Conservation (phyloP, 2,888 invertebrate species). For the Elegia similella region DNA sequence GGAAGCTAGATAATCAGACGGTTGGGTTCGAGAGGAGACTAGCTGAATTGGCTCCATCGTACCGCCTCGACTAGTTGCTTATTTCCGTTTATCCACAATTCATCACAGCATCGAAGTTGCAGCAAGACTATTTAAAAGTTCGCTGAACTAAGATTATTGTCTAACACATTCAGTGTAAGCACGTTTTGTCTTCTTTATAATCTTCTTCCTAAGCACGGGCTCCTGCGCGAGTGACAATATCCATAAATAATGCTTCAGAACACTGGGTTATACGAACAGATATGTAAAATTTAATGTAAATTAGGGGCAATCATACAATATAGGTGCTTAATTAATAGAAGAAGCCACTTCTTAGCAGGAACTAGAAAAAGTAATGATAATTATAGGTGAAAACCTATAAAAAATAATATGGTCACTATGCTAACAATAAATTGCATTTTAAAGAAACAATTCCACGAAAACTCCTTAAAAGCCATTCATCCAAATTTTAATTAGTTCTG, state of each 20-base stretch:
- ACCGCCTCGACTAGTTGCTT: conserved; percentile 55
- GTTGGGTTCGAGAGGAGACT: conserved; percentile 37
- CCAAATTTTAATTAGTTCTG: conserved; percentile 11
- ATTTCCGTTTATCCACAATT: conserved; percentile 60
- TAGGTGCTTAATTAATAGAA: no score
- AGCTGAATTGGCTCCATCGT: conserved; percentile 46
- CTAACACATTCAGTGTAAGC: neutral
- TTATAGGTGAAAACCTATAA: no score
- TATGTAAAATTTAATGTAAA: no score
- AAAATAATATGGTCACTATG: no score
- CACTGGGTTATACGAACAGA: no score
- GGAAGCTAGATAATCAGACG: conserved; percentile 44
- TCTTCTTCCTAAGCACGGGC: neutral
- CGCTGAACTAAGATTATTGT: conserved; percentile 16
- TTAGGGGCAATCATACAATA: no score
- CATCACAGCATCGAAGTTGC: conserved; percentile 41
- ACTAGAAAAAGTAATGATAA: no score
- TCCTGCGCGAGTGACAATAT: neutral
- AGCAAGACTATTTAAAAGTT: conserved; percentile 14
- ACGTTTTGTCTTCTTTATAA: neutral
- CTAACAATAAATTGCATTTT: neutral
- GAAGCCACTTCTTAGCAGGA: no score
- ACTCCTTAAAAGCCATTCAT: no score
- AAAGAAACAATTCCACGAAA: neutral
- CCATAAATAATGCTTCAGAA: neutral